phyloP scores from a whole-genome alignment of 2,888 invertebrate genomes.

The Pardosa pseudoannulata region DNA sequence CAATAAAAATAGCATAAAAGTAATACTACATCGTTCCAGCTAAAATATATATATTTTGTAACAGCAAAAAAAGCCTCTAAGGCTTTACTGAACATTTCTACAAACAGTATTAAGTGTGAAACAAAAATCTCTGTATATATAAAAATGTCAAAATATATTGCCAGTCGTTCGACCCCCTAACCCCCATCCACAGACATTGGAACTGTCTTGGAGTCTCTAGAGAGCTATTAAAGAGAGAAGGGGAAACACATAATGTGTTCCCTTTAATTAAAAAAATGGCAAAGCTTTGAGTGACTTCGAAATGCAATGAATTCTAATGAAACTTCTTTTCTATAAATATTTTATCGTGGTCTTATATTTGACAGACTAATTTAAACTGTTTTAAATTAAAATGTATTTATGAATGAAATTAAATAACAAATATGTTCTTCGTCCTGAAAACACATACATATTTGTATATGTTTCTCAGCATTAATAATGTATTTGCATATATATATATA shows the following conservation, averaged over 20 bases:
- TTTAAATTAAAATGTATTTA: too few relatives aligned
- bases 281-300: background rate
- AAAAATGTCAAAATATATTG: conserved; percentile 10
- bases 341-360: too few relatives aligned
- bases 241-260: conserved; percentile 1
- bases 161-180: background rate
- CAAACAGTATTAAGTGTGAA: background rate
- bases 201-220: background rate
- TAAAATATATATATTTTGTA: background rate
- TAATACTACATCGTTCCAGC: background rate
- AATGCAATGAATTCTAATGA: background rate
- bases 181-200: background rate
- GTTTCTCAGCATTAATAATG: too few relatives aligned
- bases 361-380: too few relatives aligned
- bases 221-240: background rate
- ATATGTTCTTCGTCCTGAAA: too few relatives aligned
- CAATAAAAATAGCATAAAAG: too few relatives aligned
- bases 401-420: too few relatives aligned
- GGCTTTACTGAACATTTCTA: background rate
- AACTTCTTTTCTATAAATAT: too few relatives aligned
- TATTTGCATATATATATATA: too few relatives aligned
- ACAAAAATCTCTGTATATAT: background rate
- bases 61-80: background rate
- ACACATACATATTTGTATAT: too few relatives aligned
- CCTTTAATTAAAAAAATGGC: background rate